These are phyloP conservation scores for Linnaemya tessellans DNA, from an alignment of 2,888 invertebrate species.

Conservation along the genomic window DNA sequence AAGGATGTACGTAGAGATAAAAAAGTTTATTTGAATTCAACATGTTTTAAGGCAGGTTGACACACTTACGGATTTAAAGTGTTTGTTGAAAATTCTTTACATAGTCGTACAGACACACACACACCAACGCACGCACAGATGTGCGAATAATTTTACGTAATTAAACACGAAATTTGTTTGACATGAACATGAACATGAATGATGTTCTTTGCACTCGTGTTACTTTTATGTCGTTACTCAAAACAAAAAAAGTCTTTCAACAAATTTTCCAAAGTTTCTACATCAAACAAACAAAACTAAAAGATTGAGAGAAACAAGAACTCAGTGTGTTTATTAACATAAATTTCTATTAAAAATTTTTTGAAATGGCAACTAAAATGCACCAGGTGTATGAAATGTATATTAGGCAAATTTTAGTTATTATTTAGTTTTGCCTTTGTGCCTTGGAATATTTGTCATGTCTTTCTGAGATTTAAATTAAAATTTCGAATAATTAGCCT, in stretches of 20 bases:
- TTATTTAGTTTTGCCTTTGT: no score
- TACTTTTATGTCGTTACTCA: neutral
- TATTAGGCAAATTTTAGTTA: no score
- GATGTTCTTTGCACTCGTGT: neutral
- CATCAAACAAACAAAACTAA: neutral
- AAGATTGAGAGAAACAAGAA: neutral
- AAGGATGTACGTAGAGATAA: constrained; percentile 17
- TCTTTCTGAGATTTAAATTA: no score
- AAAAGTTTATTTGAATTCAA: constrained; percentile 23
- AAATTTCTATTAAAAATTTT: no score
- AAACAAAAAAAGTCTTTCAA: neutral
- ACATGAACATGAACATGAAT: neutral
- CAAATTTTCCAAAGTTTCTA: neutral
- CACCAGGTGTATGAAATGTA: no score
- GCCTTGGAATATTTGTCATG: no score
- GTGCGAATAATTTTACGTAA: neutral
- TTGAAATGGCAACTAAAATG: no score
- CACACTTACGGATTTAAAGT: neutral
- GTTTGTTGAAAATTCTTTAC: neutral
- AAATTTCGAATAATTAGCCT: no score
- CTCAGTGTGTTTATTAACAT: no score
- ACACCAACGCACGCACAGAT: neutral
- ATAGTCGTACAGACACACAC: neutral
- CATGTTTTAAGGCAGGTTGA: neutral
- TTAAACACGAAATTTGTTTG: neutral